A percentile compares a stretch with the other conserved stretches of the same genome.
Conservation (phyloP, 2,797 vertebrate genomes). For the Neoniphon sammara region DNA sequence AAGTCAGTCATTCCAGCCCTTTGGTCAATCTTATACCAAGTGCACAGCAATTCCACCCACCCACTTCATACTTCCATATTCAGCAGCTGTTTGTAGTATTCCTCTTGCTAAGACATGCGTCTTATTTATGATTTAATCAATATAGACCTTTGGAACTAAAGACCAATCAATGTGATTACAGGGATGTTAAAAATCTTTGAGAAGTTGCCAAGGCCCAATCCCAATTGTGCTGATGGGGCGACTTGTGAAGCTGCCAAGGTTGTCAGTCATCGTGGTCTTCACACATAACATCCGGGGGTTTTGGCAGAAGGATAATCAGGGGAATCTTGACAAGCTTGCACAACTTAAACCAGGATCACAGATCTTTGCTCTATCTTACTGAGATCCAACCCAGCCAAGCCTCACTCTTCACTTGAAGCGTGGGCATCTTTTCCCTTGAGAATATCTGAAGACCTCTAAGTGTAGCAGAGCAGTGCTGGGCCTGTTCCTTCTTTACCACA, state of each 20-base stretch:
- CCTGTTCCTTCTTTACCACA: not conserved
- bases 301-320: conserved; percentile 42
- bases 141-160: conserved; percentile 45
- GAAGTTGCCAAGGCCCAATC: conserved; percentile 37
- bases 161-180: conserved; percentile 69
- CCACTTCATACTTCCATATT: conserved; percentile 41
- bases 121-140: conserved; percentile 72
- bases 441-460: conserved; percentile 46
- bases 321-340: conserved; percentile 38
- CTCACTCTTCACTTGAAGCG: conserved; percentile 8
- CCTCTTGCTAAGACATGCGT: conserved; percentile 45
- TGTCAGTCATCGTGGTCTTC: conserved; percentile 45
- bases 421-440: conserved; percentile 35
- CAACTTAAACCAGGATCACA: conserved; percentile 45
- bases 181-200: conserved; percentile 62
- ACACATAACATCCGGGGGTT: conserved; percentile 6
- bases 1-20: conserved; percentile 67
- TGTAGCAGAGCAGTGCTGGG: conserved; percentile 5
- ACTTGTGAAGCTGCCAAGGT: conserved; percentile 27
- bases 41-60: conserved; percentile 47
- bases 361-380: conserved; percentile 31
- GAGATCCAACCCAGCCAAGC: conserved; percentile 14
- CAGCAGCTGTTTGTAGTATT: conserved; percentile 47
- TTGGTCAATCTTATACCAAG: conserved; percentile 56
- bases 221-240: conserved; percentile 66